phyloP scores from a whole-genome alignment of 1,140 invertebrate genomes.

The Cydia amplana region DNA sequence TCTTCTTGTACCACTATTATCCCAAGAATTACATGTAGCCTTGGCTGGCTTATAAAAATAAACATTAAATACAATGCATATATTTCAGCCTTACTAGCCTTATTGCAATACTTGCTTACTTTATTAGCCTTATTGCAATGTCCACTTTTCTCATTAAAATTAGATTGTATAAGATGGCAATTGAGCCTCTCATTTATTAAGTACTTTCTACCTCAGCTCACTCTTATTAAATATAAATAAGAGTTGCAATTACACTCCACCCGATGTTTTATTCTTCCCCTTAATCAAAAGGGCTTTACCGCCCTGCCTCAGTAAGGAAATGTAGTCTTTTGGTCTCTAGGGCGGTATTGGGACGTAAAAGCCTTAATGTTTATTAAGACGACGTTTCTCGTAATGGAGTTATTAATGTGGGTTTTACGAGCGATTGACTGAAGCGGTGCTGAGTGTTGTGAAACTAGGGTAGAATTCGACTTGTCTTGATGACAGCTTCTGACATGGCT shows the following conservation, averaged over 20 bases:
- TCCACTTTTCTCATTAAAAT: no score
- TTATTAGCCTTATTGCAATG: no score
- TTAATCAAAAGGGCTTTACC: background rate
- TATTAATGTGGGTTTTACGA: constrained; percentile 19
- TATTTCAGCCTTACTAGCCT: no score
- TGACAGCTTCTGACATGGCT: background rate
- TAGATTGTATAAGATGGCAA: background rate
- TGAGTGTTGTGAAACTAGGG: background rate
- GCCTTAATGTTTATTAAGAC: constrained; percentile 21
- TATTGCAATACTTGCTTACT: no score
- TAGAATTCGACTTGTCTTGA: background rate
- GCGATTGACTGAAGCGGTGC: background rate
- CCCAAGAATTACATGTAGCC: no score
- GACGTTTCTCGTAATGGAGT: constrained; percentile 18
- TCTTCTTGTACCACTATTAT: no score
- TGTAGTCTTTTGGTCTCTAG: background rate
- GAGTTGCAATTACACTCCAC: background rate
- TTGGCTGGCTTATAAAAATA: no score
- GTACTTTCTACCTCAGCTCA: background rate
- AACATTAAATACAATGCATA: no score
- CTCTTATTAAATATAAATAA: constrained; percentile 20
- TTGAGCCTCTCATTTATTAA: background rate
- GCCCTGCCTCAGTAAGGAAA: background rate
- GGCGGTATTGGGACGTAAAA: background rate
- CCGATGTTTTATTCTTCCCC: background rate